Evolutionary conservation across 2,113 vertebrate species (phyloP).

Genomic region (Galemys pyrenaicus): DNA sequence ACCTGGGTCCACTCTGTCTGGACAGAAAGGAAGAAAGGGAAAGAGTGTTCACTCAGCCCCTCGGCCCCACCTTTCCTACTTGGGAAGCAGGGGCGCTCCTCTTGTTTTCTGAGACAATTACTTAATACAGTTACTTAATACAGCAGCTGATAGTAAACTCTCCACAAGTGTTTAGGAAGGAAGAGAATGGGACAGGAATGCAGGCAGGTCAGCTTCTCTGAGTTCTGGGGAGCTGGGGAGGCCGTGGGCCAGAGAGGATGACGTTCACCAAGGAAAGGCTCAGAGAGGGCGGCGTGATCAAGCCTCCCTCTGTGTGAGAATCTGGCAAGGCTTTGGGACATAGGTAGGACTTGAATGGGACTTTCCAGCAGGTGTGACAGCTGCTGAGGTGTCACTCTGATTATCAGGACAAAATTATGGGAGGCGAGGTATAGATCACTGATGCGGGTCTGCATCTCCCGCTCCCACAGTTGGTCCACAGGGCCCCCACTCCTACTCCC

Average conservation of each 20-base stretch:
- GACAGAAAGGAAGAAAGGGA: background rate
- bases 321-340: background rate
- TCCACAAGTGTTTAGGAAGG: fast-evolving
- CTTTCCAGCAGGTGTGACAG: background rate
- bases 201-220: background rate
- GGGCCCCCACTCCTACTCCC: background rate
- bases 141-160: background rate
- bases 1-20: fast-evolving
- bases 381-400: too few relatives aligned
- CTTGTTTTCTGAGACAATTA: background rate
- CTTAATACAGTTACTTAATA: background rate
- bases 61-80: background rate
- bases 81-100: background rate
- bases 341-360: background rate
- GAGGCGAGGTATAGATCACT: background rate
- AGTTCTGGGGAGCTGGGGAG: background rate
- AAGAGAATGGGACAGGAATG: fast-evolving
- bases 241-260: fast-evolving
- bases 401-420: background rate
- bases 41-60: background rate
- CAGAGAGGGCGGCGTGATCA: fast-evolving
- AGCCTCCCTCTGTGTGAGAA: background rate
- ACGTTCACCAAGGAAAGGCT: background rate
- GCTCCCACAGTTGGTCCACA: background rate
- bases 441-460: fast-evolving